Percentiles rank a stretch among this genome's conserved stretches.
Evolutionary conservation across 2,113 vertebrate species (phyloP).

Genomic region (Paraplagusia blochii): DNA sequence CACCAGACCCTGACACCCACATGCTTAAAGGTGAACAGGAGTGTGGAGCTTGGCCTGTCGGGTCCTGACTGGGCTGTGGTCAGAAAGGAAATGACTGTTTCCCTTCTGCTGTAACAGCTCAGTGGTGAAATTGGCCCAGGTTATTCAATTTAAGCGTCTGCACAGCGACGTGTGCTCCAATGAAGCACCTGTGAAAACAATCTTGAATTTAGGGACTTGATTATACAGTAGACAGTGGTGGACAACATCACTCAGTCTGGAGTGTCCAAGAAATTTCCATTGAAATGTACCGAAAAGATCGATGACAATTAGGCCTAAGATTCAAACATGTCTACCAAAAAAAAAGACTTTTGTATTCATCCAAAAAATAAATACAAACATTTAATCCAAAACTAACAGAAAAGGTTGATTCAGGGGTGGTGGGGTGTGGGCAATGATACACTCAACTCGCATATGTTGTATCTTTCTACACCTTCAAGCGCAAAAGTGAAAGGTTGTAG

Average conservation of each 20-base stretch:
- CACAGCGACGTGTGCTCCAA: constrained; percentile 25
- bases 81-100: constrained; percentile 58
- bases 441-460: too few species aligned
- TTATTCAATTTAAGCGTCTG: constrained; percentile 58
- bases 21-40: constrained; percentile 32
- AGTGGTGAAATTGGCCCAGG: constrained; percentile 57
- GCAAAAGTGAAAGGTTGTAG: too few species aligned
- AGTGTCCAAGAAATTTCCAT: not conserved
- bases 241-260: constrained; percentile 3
- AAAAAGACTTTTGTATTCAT: too few species aligned
- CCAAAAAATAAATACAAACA: too few species aligned
- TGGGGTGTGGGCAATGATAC: too few species aligned
- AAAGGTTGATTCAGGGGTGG: too few species aligned
- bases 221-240: constrained; percentile 15
- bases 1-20: constrained; percentile 8
- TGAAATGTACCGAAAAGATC: not conserved
- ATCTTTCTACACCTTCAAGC: too few species aligned
- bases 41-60: constrained; percentile 12
- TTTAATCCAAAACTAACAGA: too few species aligned
- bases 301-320: too few species aligned
- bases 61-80: constrained; percentile 27
- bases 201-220: constrained; percentile 35
- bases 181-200: constrained; percentile 70
- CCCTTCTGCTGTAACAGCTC: constrained; percentile 49
- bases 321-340: too few species aligned